A percentile compares a stretch with the other conserved stretches of the same genome.
These are phyloP conservation scores for Onychomys leucogaster DNA, from an alignment of 2,797 vertebrate genomes.

Conservation along the genomic window DNA sequence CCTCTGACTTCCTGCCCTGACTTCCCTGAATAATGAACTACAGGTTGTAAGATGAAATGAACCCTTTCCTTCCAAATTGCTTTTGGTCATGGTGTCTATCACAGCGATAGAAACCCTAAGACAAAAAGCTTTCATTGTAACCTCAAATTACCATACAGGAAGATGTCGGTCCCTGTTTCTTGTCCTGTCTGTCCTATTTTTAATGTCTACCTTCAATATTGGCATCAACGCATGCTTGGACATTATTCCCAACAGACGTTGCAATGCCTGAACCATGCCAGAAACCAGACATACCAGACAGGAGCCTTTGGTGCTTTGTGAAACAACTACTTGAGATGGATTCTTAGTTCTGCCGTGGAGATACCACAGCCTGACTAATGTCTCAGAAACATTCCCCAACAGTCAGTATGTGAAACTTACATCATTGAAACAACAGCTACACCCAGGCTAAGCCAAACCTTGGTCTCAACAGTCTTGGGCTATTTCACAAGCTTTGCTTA, in stretches of 20 bases:
- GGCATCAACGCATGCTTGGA: not conserved
- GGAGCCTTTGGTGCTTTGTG: not conserved
- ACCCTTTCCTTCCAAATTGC: not conserved
- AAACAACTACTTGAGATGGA: not conserved
- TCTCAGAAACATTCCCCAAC: not conserved
- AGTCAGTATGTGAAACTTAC: constrained; percentile 54
- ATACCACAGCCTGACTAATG: not conserved
- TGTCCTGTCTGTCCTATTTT: not conserved
- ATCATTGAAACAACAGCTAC: constrained; percentile 68
- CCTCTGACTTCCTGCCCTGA: not conserved
- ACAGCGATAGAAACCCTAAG: not conserved
- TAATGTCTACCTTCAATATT: not conserved
- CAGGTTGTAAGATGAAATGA: not conserved
- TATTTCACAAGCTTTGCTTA: not conserved
- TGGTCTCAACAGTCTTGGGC: not conserved
- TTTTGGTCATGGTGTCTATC: not conserved
- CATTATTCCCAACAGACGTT: not conserved
- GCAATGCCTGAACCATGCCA: not conserved
- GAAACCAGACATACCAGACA: not conserved
- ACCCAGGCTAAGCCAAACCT: constrained; percentile 70
- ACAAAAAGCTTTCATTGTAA: not conserved
- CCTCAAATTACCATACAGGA: not conserved
- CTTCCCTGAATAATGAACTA: not conserved
- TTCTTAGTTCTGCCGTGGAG: not conserved
- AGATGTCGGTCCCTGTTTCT: not conserved